Conservation (phyloP, 2,797 vertebrate species). For the Fistularia tabacaria region DNA sequence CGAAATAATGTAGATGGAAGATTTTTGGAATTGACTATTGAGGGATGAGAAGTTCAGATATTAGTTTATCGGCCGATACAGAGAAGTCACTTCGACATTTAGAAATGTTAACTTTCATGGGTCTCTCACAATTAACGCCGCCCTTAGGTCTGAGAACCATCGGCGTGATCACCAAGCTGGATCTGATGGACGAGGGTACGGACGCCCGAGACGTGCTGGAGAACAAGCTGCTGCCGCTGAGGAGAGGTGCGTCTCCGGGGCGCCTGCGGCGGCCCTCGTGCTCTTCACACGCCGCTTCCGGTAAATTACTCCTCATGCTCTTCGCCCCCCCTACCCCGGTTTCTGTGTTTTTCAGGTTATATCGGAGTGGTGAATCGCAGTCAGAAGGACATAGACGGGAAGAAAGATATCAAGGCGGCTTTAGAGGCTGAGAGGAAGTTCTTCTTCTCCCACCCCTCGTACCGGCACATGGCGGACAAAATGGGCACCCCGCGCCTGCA, state of each 20-base stretch:
- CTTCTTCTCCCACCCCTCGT: conserved; percentile 80
- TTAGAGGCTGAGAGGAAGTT: conserved; percentile 86
- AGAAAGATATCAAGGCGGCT: conserved; percentile 85
- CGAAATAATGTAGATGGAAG: too few species aligned
- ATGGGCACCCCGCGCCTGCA: conserved; percentile 87
- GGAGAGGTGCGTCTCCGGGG: conserved; percentile 60
- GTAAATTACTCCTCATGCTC: conserved; percentile 2
- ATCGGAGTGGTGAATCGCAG: conserved; percentile 89
- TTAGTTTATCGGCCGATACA: too few species aligned
- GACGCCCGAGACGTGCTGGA: conserved; percentile 91
- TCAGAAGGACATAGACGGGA: conserved; percentile 90
- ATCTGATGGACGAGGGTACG: conserved; percentile 96
- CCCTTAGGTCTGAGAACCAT: conserved; percentile 86
- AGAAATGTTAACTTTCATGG: neutral
- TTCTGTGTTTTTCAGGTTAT: conserved; percentile 70
- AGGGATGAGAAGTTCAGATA: too few species aligned
- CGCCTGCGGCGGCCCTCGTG: neutral
- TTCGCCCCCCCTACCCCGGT: too few species aligned
- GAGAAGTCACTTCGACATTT: too few species aligned
- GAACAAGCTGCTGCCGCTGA: conserved; percentile 82
- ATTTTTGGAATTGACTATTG: too few species aligned
- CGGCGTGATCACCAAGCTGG: conserved; percentile 94
- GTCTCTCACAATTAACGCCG: neutral
- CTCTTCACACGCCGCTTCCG: neutral
- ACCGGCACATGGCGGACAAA: conserved; percentile 83